Evolutionary conservation across 2,888 invertebrate genomes (phyloP).

Genomic region (Drosophila mimetica): DNA sequence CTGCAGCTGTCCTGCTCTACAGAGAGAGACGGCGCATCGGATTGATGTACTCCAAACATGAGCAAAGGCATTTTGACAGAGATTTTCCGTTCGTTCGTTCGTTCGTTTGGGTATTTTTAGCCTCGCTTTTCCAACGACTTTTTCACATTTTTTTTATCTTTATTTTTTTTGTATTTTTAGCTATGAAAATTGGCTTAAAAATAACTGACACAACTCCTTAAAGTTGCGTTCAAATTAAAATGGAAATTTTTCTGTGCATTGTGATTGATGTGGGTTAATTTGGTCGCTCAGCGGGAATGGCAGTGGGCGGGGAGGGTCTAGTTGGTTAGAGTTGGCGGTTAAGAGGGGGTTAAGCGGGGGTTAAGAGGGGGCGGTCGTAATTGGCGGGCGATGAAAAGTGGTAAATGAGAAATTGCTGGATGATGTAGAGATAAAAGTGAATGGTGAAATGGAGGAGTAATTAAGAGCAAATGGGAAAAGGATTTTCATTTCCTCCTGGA

Average conservation of each 20-base stretch:
- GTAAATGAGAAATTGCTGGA: constrained; percentile 19
- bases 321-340: background rate
- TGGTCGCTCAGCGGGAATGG: constrained; percentile 34
- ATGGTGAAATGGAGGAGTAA: constrained; percentile 20
- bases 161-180: constrained; percentile 24
- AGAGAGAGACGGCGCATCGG: constrained; percentile 3
- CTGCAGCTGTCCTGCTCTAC: background rate
- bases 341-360: background rate
- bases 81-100: background rate
- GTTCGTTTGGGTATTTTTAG: constrained; percentile 33
- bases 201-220: constrained; percentile 23
- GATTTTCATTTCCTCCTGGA: background rate
- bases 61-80: constrained; percentile 12
- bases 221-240: constrained; percentile 22
- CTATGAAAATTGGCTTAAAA: constrained; percentile 27
- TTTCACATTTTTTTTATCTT: too few species aligned
- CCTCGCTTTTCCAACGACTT: constrained; percentile 15
- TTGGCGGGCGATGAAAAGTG: constrained; percentile 32
- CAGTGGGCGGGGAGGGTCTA: constrained; percentile 6
- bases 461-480: background rate
- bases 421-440: constrained; percentile 30
- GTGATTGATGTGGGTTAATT: constrained; percentile 45
- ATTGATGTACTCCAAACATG: constrained; percentile 16
- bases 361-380: constrained; percentile 1
- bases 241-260: constrained; percentile 22